Evolutionary conservation across 35 echinoderm and acorn worm species (phyloP).

Genomic region (Chiridota heheva): DNA sequence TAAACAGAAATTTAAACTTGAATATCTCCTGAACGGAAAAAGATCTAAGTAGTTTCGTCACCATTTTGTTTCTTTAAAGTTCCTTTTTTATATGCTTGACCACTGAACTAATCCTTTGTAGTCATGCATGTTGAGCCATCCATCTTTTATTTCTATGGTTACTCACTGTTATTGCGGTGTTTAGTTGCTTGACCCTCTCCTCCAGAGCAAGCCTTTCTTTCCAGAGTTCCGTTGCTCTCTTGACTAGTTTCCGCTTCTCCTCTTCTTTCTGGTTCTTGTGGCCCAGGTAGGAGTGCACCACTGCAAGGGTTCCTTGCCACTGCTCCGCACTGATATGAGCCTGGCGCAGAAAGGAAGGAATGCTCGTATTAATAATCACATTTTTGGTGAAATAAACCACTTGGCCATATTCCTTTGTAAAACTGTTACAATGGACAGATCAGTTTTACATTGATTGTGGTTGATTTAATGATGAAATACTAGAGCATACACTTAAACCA

Average conservation of each 20-base stretch:
- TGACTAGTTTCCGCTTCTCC: slow-evolving; percentile 71
- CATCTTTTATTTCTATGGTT: too few relatives aligned
- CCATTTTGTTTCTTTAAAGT: too few relatives aligned
- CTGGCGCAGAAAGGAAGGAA: neutral
- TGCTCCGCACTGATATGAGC: slow-evolving; percentile 50
- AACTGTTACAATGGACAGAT: neutral
- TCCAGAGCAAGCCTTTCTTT: slow-evolving; percentile 75
- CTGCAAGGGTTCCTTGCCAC: slow-evolving; percentile 77
- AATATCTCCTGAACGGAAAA: too few relatives aligned
- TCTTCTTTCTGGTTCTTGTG: slow-evolving; percentile 79
- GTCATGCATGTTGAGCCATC: too few relatives aligned
- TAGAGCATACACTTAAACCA: neutral
- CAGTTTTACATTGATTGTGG: neutral
- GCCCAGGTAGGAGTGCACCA: slow-evolving; percentile 81
- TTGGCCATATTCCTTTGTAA: neutral
- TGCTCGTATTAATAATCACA: neutral
- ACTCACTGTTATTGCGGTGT: slow-evolving; percentile 94
- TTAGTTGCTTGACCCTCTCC: slow-evolving; percentile 91
- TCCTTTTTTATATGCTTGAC: too few relatives aligned
- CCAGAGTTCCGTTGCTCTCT: slow-evolving; percentile 63
- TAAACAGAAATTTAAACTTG: too few relatives aligned
- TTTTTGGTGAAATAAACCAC: neutral
- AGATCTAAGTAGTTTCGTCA: too few relatives aligned
- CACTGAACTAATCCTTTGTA: too few relatives aligned
- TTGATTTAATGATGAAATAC: neutral